Conservation (phyloP, 37 sponge, comb jelly and placozoan genomes). For the Axinella damicornis region DNA sequence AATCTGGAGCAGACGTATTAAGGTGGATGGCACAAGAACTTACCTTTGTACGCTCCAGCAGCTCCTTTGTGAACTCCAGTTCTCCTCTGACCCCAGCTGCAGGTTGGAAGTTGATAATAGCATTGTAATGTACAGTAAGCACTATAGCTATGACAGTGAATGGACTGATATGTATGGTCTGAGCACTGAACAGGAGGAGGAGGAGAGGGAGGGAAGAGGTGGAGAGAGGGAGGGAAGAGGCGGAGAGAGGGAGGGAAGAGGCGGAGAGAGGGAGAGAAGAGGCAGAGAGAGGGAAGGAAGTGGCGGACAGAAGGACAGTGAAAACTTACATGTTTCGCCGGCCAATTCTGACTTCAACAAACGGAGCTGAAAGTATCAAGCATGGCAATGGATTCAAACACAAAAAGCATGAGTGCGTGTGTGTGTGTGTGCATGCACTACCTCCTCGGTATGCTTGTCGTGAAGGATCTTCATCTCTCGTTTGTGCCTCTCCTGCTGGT, state of each 20-base stretch:
- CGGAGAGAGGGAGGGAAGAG: neutral
- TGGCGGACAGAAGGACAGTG: neutral
- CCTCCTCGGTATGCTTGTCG: neutral
- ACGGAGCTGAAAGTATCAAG: too few relatives aligned
- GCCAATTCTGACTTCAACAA: too few relatives aligned
- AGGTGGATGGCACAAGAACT: neutral
- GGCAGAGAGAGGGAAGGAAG: neutral
- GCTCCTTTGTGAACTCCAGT: neutral
- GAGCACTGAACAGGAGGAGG: too few relatives aligned
- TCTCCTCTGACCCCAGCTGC: neutral
- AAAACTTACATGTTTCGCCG: too few relatives aligned
- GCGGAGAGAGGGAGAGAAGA: neutral
- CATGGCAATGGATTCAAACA: too few relatives aligned
- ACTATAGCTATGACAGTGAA: neutral
- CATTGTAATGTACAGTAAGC: too few relatives aligned
- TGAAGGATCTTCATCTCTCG: neutral
- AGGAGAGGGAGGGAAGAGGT: neutral
- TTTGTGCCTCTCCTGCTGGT: neutral
- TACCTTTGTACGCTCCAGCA: slow-evolving; percentile 22
- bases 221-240: neutral
- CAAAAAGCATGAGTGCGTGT: neutral
- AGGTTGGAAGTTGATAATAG: too few relatives aligned
- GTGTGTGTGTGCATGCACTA: neutral
- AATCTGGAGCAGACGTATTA: too few relatives aligned
- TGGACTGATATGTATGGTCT: neutral